A percentile compares a stretch with the other conserved stretches of the same genome.
phyloP scores from a whole-genome alignment of 2,113 vertebrate species.

The Telmatochromis sp. region DNA sequence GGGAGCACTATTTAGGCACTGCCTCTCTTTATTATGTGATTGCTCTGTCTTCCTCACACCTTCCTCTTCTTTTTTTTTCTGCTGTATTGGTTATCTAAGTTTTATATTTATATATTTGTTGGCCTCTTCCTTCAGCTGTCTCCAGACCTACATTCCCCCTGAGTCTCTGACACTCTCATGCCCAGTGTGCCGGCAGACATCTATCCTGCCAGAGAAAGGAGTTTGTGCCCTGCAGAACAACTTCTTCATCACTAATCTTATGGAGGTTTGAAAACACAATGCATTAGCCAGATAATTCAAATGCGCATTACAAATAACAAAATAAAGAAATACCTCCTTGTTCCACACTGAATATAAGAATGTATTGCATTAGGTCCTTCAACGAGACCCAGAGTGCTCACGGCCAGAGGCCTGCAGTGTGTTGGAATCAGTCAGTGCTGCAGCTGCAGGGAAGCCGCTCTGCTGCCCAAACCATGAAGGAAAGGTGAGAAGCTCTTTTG shows the following conservation, averaged over 20 bases:
- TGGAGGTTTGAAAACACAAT: slow-evolving; percentile 73
- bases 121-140: slow-evolving; percentile 70
- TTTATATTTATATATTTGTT: background rate
- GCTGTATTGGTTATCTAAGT: background rate
- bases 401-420: slow-evolving; percentile 75
- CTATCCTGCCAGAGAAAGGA: slow-evolving; percentile 88
- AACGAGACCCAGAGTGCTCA: slow-evolving; percentile 76
- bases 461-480: slow-evolving; percentile 94
- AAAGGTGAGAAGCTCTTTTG: slow-evolving; percentile 69
- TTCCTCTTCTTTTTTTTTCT: background rate
- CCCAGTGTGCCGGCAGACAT: slow-evolving; percentile 90
- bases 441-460: slow-evolving; percentile 80
- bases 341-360: background rate
- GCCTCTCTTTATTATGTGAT: background rate
- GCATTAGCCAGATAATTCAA: background rate
- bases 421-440: slow-evolving; percentile 78
- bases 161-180: slow-evolving; percentile 89
- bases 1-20: background rate
- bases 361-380: slow-evolving; percentile 67
- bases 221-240: slow-evolving; percentile 91
- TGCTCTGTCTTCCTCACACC: background rate
- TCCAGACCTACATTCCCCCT: slow-evolving; percentile 89
- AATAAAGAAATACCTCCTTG: background rate
- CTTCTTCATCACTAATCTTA: slow-evolving; percentile 95
- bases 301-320: background rate